phyloP scores from a whole-genome alignment of 2,888 invertebrate species.

The Eupithecia subfuscata region DNA sequence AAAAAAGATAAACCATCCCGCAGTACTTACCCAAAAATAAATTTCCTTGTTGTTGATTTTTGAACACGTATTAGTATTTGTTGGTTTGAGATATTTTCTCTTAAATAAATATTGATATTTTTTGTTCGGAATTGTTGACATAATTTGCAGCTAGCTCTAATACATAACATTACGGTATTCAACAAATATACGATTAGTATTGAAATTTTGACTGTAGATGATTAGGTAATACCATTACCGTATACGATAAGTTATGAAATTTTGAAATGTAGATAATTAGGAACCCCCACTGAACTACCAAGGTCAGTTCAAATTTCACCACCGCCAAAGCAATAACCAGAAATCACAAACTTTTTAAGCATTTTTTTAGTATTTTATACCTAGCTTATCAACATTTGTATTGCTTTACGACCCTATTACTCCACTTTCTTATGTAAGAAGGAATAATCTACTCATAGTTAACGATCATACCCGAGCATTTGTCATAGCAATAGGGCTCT shows the following conservation, averaged over 20 bases:
- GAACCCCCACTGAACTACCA: neutral
- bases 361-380: neutral
- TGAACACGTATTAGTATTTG: no score
- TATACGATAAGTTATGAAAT: neutral
- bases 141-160: no score
- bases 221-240: no score
- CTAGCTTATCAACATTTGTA: neutral
- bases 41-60: no score
- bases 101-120: no score
- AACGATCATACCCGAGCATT: conserved; percentile 32
- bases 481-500: conserved; percentile 48
- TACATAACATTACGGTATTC: no score
- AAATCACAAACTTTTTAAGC: neutral
- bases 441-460: neutral
- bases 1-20: no score
- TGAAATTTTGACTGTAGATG: neutral
- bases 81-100: no score
- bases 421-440: neutral
- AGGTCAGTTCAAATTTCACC: conserved; percentile 4
- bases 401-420: neutral
- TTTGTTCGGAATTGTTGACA: no score
- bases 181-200: neutral
- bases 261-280: neutral
- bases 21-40: no score
- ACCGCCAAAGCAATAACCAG: neutral